Evolutionary conservation across 1,140 invertebrate genomes (phyloP).

Genomic region (Drosophila lowei): DNA sequence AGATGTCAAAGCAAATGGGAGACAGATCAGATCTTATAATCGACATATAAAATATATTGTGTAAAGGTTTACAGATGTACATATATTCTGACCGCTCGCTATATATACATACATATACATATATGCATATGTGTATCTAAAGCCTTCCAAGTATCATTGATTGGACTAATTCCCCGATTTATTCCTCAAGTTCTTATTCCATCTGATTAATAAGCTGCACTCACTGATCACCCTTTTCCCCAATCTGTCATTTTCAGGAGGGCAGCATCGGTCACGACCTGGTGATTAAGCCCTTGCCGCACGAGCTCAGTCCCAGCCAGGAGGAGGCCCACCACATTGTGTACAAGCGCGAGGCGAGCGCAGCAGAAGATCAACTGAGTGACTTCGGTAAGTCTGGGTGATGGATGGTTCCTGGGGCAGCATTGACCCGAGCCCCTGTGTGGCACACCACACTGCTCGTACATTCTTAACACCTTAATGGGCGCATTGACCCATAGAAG

Average conservation of each 20-base stretch:
- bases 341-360: constrained; percentile 85
- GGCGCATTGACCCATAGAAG: constrained; percentile 71
- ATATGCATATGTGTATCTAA: no score
- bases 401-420: background rate
- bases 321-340: constrained; percentile 86
- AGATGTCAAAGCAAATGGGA: no score
- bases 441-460: constrained; percentile 15
- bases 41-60: no score
- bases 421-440: constrained; percentile 1
- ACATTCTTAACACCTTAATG: constrained; percentile 66
- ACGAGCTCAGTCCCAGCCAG: constrained; percentile 82
- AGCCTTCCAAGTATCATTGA: no score
- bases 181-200: background rate
- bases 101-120: no score
- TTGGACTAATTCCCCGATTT: no score
- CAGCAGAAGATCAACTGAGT: constrained; percentile 84
- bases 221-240: background rate
- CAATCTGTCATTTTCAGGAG: constrained; percentile 86
- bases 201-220: constrained; percentile 12
- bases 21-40: no score
- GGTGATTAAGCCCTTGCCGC: constrained; percentile 92
- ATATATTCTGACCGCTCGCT: no score
- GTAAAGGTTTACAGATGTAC: no score
- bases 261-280: constrained; percentile 94
- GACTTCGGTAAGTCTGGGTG: constrained; percentile 87